Percentiles rank a stretch among this genome's conserved stretches.
Evolutionary conservation across 2,113 vertebrate genomes (phyloP).

Genomic region (Andinoacara biseriatus): DNA sequence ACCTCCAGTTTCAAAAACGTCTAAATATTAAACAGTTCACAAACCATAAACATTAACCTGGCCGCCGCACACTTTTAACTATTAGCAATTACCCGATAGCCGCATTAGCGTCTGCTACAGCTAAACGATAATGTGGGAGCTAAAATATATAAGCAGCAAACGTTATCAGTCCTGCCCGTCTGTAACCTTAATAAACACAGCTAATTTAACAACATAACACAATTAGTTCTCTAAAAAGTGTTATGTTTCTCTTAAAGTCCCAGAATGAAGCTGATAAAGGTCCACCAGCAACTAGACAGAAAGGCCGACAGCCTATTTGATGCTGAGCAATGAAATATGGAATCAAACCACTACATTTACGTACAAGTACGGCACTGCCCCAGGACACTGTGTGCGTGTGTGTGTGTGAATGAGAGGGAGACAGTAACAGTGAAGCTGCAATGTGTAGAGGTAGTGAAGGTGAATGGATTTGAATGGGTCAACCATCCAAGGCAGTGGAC

Average conservation of each 20-base stretch:
- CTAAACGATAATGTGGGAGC: neutral
- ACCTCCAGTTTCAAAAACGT: neutral
- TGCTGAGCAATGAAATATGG: neutral
- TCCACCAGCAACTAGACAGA: neutral
- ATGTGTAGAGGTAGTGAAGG: neutral
- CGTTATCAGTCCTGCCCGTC: neutral
- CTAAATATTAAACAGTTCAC: fast-evolving
- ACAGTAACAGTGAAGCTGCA: neutral
- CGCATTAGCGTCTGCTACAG: neutral
- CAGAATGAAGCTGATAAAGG: neutral
- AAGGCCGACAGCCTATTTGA: neutral
- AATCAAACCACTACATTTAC: too few relatives aligned
- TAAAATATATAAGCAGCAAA: neutral
- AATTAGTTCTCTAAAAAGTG: neutral
- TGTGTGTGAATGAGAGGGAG: neutral
- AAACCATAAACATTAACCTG: neutral
- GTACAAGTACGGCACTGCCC: too few relatives aligned
- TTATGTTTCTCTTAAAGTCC: neutral
- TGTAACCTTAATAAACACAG: neutral
- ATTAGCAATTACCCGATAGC: neutral
- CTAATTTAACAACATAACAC: neutral
- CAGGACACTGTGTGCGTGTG: too few relatives aligned
- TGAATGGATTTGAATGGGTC: neutral
- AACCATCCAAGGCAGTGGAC: neutral
- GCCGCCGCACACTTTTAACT: neutral